Evolutionary conservation across 2,113 vertebrate genomes (phyloP), one percentile per base, ranked within the genome.

Genomic region (Thymallus thymallus): DNA sequence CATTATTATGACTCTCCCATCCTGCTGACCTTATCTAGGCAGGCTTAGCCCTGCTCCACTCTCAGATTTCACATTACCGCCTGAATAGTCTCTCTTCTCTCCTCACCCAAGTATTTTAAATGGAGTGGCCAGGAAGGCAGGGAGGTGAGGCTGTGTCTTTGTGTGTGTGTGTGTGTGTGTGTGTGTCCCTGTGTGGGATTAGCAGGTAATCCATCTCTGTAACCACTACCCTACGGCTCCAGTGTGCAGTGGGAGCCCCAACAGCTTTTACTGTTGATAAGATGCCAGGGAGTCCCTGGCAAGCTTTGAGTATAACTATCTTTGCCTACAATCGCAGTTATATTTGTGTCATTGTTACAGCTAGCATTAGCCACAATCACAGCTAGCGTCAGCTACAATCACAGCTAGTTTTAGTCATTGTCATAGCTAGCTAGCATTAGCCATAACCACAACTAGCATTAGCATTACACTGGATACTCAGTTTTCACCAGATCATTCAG

Each of bases 1-100:
- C 26, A 65, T 30, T 13, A 65, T 30, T 29, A 30, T 29, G 23
- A 30, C 29, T 30, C 26, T 14, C 29, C 63, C 29, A 13, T 26
- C 63, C 63, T 32, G 26, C 13, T 66, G 29, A 66, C 63, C 29
- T 66, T 35, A 66, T 66, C 63, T n/a, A 66, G 26, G 5, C 63
- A 66, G 30, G 30, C 26, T 66, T 66, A 65, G 29, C 14, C 16
- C 16, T 65, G 65, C 29, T 26, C 30, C 2, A n/a, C 65, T 67
- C 65, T 12, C 30, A 67, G 35, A 12, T 45, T 23, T 68, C 32
- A 46, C 13, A 41, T 7, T 41, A 41, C 29, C 18, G 29, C 29
- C 29, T 35, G 7, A 32, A 66, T 35, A 20, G 30, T 29, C 29
- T 32, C 35, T 23, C 66, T 23, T n/a, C 30, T 23, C n/a, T 35